Evolutionary conservation across 2,797 vertebrate genomes (phyloP).

Genomic region (Ciconia nigra): DNA sequence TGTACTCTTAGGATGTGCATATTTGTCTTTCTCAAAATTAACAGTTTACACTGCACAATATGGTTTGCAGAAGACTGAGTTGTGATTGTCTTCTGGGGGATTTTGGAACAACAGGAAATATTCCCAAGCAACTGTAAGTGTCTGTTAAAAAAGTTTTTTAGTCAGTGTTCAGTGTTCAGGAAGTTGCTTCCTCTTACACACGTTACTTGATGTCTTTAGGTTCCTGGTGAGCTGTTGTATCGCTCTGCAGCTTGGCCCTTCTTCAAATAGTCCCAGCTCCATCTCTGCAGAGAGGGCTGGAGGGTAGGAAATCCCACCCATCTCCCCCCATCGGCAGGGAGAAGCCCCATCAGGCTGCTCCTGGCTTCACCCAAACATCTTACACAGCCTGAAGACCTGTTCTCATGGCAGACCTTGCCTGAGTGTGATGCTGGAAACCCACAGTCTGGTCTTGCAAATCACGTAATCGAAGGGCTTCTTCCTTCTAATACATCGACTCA

Average conservation of each 20-base stretch:
- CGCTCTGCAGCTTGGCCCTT: background rate
- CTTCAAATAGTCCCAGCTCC: background rate
- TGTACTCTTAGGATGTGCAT: background rate
- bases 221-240: background rate
- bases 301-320: background rate
- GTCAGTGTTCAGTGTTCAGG: background rate
- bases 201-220: background rate
- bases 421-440: background rate
- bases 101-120: constrained; percentile 3
- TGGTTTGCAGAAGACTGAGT: background rate
- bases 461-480: background rate
- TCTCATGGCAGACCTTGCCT: background rate
- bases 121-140: background rate
- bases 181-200: background rate
- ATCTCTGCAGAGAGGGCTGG: background rate
- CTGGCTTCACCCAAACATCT: background rate
- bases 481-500: background rate
- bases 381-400: background rate
- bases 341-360: background rate
- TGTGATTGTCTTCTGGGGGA: background rate
- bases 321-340: background rate
- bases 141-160: background rate
- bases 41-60: background rate
- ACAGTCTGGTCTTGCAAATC: background rate
- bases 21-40: background rate